Conservation (phyloP, 2,797 vertebrate species). For the Prunella strophiata region DNA sequence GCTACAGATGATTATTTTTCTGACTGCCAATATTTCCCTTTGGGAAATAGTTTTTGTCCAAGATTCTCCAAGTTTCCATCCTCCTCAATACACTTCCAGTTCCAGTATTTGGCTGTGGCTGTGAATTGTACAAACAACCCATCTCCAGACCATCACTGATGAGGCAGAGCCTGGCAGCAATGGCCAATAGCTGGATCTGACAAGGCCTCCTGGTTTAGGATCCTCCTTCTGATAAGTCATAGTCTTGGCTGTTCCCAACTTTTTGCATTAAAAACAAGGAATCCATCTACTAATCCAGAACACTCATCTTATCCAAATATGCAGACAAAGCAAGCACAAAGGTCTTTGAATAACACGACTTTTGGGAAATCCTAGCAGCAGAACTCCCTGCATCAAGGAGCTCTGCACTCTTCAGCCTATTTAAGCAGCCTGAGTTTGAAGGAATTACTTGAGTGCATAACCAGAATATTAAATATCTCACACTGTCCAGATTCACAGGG, state of each 20-base stretch:
- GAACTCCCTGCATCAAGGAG: background rate
- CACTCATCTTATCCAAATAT: background rate
- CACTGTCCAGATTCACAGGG: background rate
- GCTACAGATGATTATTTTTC: background rate
- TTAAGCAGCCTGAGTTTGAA: background rate
- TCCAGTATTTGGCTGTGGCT: background rate
- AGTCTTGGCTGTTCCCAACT: background rate
- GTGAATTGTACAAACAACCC: background rate
- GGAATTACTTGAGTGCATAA: background rate
- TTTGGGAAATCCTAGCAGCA: background rate
- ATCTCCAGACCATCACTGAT: background rate
- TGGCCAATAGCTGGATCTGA: background rate
- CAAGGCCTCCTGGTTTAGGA: background rate
- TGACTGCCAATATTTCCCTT: background rate
- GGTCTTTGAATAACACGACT: background rate
- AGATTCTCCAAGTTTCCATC: background rate
- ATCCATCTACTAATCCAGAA: background rate
- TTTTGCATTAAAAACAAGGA: background rate
- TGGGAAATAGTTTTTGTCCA: background rate
- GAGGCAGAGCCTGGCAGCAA: background rate
- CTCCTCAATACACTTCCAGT: background rate
- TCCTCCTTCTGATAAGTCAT: background rate
- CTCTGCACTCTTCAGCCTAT: background rate
- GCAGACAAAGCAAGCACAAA: background rate
- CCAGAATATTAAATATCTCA: conserved; percentile 1